Evolutionary conservation across 1,140 invertebrate genomes (phyloP).

Genomic region (Ruditapes philippinarum): DNA sequence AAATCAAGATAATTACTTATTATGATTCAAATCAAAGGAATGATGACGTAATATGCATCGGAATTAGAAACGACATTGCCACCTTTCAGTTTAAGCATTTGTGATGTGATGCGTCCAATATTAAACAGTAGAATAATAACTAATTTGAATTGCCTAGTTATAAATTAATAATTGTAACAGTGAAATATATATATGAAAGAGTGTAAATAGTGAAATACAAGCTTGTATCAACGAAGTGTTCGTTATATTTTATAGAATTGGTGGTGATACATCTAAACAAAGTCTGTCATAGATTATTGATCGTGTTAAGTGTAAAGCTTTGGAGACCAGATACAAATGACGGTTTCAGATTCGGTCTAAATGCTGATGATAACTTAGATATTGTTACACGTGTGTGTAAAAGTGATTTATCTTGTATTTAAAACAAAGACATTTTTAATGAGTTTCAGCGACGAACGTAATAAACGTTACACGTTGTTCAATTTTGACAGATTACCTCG

Average conservation of each 20-base stretch:
- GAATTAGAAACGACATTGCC: too few species aligned
- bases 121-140: too few species aligned
- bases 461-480: slow-evolving; percentile 36
- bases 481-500: slow-evolving; percentile 27
- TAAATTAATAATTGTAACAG: too few species aligned
- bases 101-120: too few species aligned
- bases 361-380: slow-evolving; percentile 30
- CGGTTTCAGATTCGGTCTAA: slow-evolving; percentile 16
- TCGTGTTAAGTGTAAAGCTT: background rate
- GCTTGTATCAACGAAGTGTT: too few species aligned
- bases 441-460: slow-evolving; percentile 13
- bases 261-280: background rate
- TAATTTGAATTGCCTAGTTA: too few species aligned
- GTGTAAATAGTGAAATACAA: too few species aligned
- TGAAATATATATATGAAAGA: too few species aligned
- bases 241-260: background rate
- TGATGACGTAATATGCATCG: too few species aligned
- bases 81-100: too few species aligned
- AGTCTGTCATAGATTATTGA: background rate
- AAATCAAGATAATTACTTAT: too few species aligned
- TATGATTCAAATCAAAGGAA: too few species aligned
- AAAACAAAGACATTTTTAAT: slow-evolving; percentile 33
- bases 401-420: slow-evolving; percentile 33
- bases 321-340: background rate
- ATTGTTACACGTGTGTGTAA: slow-evolving; percentile 29